Evolutionary conservation across 2,113 vertebrate species (phyloP).

Genomic region (Oncorhynchus mykiss): DNA sequence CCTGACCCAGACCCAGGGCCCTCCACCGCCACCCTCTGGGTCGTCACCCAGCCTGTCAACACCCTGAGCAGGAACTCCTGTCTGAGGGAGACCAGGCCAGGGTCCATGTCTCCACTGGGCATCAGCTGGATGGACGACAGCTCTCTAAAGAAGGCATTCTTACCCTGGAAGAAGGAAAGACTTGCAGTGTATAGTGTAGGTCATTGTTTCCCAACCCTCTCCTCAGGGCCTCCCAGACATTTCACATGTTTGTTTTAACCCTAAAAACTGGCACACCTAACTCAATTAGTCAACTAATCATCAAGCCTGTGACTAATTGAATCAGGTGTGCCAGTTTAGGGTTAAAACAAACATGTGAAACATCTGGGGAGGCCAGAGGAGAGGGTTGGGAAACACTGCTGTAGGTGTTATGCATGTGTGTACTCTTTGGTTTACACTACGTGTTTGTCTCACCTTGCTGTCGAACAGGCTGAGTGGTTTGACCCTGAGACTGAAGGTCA

Average conservation of each 20-base stretch:
- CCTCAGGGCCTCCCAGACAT: too few relatives aligned
- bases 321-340: too few relatives aligned
- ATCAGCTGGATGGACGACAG: slow-evolving; percentile 92
- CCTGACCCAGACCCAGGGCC: slow-evolving; percentile 32
- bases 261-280: too few relatives aligned
- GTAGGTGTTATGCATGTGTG: too few relatives aligned
- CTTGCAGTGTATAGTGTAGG: background rate
- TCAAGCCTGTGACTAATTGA: too few relatives aligned
- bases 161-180: slow-evolving; percentile 75
- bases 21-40: slow-evolving; percentile 58
- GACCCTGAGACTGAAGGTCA: slow-evolving; percentile 85
- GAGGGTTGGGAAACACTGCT: too few relatives aligned
- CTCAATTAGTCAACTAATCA: too few relatives aligned
- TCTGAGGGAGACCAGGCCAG: slow-evolving; percentile 78
- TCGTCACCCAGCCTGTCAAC: slow-evolving; percentile 82
- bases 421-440: background rate
- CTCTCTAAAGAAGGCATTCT: slow-evolving; percentile 97
- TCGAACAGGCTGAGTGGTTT: slow-evolving; percentile 93
- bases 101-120: slow-evolving; percentile 91
- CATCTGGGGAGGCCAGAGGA: too few relatives aligned
- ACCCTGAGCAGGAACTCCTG: slow-evolving; percentile 92
- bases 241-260: too few relatives aligned
- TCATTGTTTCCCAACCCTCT: background rate
- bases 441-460: slow-evolving; percentile 80
- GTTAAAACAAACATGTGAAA: too few relatives aligned